Conservation (phyloP, 2,888 invertebrate genomes). For the Thalpophila matura region DNA sequence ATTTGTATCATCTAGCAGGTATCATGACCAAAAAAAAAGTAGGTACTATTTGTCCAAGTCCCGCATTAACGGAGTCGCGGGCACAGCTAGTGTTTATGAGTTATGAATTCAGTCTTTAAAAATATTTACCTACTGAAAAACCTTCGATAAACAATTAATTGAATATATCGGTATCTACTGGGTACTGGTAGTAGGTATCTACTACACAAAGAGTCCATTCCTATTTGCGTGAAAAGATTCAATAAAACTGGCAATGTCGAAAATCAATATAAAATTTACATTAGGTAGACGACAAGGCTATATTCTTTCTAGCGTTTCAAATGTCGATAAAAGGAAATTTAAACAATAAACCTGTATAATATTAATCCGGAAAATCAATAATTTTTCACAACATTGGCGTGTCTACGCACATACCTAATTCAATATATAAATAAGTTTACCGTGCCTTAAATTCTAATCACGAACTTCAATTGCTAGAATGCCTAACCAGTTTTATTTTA, state of each 20-base stretch:
- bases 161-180: too few species aligned
- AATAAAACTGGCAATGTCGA: slow-evolving; percentile 37
- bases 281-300: slow-evolving; percentile 42
- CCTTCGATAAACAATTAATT: not conserved
- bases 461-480: slow-evolving; percentile 43
- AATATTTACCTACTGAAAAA: not conserved
- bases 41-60: too few species aligned
- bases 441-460: slow-evolving; percentile 38
- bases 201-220: not conserved
- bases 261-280: slow-evolving; percentile 45
- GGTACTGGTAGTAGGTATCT: too few species aligned
- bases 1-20: too few species aligned
- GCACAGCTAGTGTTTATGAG: too few species aligned
- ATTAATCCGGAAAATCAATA: slow-evolving; percentile 57
- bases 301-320: slow-evolving; percentile 49
- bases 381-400: slow-evolving; percentile 50
- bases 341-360: slow-evolving; percentile 34
- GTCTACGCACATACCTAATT: slow-evolving; percentile 18
- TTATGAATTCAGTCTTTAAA: not conserved
- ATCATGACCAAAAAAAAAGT: too few species aligned
- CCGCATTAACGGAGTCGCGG: too few species aligned
- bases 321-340: slow-evolving; percentile 49
- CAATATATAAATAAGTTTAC: slow-evolving; percentile 25
- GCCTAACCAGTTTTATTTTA: slow-evolving; percentile 14
- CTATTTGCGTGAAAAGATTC: slow-evolving; percentile 36